Conservation (phyloP, 2,888 invertebrate genomes). For the Habrosyne pyritoides region DNA sequence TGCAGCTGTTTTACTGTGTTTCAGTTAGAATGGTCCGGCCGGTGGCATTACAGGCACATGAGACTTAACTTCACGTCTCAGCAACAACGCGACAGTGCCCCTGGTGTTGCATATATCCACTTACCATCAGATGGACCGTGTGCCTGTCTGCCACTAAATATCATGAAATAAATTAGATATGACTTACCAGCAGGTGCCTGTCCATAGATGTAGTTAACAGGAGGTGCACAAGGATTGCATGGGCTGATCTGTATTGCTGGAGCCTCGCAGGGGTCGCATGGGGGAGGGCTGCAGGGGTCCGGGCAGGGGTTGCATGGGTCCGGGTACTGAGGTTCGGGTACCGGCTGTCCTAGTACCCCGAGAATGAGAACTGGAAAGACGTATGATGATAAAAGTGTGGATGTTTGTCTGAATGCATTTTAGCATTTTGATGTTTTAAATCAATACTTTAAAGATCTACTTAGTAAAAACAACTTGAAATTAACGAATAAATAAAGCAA, state of each 20-base stretch:
- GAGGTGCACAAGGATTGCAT: conserved; percentile 48
- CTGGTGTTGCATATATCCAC: too few relatives aligned
- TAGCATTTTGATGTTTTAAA: too few relatives aligned
- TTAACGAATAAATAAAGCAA: too few relatives aligned
- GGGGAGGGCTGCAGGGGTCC: conserved; percentile 17
- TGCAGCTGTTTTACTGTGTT: too few relatives aligned
- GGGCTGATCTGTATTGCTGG: conserved; percentile 42
- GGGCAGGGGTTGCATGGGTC: conserved; percentile 21
- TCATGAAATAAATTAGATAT: not conserved
- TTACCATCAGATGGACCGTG: too few relatives aligned
- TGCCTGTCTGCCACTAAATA: too few relatives aligned
- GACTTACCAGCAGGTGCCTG: conserved; percentile 57
- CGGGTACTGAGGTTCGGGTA: conserved; percentile 39
- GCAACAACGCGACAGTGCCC: too few relatives aligned
- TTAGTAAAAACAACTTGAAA: too few relatives aligned
- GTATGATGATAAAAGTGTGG: conserved; percentile 3
- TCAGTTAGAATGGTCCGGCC: too few relatives aligned
- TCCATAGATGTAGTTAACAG: conserved; percentile 50
- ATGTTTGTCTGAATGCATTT: not conserved
- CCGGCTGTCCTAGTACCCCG: conserved; percentile 55
- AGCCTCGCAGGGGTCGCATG: conserved; percentile 22
- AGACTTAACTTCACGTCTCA: too few relatives aligned
- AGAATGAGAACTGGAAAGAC: conserved; percentile 58
- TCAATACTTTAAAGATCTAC: too few relatives aligned
- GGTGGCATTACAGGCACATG: too few relatives aligned